Base-by-base conservation (phyloP, 2,113 vertebrate genomes). In the Lynx canadensis region DNA sequence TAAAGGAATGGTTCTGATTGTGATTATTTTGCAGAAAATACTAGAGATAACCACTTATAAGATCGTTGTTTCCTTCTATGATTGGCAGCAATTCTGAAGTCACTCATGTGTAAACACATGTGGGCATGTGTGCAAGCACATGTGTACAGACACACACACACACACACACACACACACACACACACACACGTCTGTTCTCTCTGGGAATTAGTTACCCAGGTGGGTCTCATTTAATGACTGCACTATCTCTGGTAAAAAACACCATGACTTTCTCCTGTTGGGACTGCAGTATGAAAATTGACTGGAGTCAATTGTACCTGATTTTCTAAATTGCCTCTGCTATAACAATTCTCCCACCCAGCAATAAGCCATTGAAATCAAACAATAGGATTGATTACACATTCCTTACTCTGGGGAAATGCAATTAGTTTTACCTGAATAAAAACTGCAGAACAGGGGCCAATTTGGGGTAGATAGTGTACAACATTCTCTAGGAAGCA, bases 361-460 rank as follows among this genome's bases (percentile, higher is more conserved):
- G 95, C 97, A 97, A 98, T 97, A 97, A 98, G 85, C 94, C 97
- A 98, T 98, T 98, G 97, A 98, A 97, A 97, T 97, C 97, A 96
- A 97, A 98, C 98, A 98, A 98, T 98, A 91, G 89, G 95, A 97
- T 98, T 98, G 97, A 98, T 98, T 98, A 98, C 97, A 98, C 96
- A 97, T 94, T 82, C 73, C 79, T 97, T 79, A 97, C 97, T 98
- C 97, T 93, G 50, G 95, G 94, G 91, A 98, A 97, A 96, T 76
- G 97, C 94, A 87, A 94, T 97, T 97, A 98, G 96, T 97, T 98
- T 97, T 97, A 98, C 97, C 97, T 98, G 98, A 98, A 97, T 97
- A 97, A 98, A 97, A 98, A 96, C 81, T 95, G 69, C 92, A 97
- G 96, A 94, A 90, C n/a, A 91, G 96, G 69, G 94, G 69, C 89